phyloP scores from a whole-genome alignment of 92 coral and sea anemone species.

The Micromussa lordhowensis region DNA sequence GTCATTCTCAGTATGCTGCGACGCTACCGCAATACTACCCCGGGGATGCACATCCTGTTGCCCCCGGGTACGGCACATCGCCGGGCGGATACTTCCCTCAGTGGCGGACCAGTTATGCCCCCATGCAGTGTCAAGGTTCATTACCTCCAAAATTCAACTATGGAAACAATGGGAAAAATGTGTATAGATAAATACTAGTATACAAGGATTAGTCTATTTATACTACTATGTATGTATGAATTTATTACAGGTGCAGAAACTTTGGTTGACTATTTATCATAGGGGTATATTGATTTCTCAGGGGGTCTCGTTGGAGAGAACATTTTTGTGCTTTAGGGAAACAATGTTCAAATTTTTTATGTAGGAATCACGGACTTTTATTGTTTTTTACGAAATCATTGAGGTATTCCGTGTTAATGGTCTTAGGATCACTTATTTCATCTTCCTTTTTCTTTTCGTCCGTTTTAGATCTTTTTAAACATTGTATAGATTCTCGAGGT shows the following conservation, averaged over 20 bases:
- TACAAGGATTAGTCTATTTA: conserved; percentile 21
- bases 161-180: conserved; percentile 45
- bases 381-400: conserved; percentile 18
- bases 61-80: conserved; percentile 20
- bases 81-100: conserved; percentile 51
- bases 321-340: not conserved
- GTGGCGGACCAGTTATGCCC: conserved; percentile 80
- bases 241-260: not conserved
- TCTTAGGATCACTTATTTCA: not conserved
- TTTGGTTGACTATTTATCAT: conserved; percentile 38
- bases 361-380: conserved; percentile 1
- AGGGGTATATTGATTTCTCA: conserved; percentile 3
- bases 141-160: conserved; percentile 48
- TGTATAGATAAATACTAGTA: conserved; percentile 50
- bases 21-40: conserved; percentile 35
- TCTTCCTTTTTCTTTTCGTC: conserved; percentile 4
- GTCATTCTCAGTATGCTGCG: conserved; percentile 61
- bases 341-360: conserved; percentile 17
- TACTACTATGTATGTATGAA: conserved; percentile 11
- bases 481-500: not conserved
- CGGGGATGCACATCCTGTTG: conserved; percentile 17
- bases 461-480: conserved; percentile 27
- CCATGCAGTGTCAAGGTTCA: conserved; percentile 61
- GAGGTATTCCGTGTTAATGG: not conserved
- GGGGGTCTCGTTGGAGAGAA: not conserved